Conservation (phyloP, 2,113 vertebrate genomes). For the Ceyx melanurus region DNA sequence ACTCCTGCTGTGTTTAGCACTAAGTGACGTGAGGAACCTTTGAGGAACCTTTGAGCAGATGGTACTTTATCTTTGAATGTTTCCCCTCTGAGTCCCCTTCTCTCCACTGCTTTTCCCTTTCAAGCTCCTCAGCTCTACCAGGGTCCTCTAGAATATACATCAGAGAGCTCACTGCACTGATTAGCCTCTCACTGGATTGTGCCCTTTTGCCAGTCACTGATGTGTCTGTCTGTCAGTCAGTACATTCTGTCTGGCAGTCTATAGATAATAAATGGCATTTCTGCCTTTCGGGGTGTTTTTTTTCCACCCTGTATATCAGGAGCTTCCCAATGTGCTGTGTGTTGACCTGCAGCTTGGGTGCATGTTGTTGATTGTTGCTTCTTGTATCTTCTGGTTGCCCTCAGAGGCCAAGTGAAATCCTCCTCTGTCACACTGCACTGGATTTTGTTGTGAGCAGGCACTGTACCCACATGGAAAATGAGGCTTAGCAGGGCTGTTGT, state of each 20-base stretch:
- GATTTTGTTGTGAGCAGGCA: background rate
- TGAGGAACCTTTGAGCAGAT: conserved; percentile 70
- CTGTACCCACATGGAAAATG: background rate
- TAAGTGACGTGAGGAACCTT: conserved; percentile 57
- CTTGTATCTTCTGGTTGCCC: background rate
- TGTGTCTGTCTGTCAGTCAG: background rate
- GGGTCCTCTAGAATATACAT: background rate
- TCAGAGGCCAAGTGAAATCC: background rate
- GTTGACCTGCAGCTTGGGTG: background rate
- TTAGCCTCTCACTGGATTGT: background rate
- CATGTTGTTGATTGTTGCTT: background rate
- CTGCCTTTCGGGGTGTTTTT: background rate
- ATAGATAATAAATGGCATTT: background rate
- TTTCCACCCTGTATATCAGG: background rate
- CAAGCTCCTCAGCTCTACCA: conserved; percentile 7
- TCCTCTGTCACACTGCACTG: background rate
- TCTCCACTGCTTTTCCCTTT: conserved; percentile 39
- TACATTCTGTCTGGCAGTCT: background rate
- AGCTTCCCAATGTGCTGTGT: background rate
- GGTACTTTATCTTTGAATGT: conserved; percentile 64
- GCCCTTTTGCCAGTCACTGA: background rate
- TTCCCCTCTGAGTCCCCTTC: conserved; percentile 62
- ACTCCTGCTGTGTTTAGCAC: conserved; percentile 30
- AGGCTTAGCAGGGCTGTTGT: background rate
- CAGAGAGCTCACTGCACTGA: background rate